These are phyloP conservation scores for Chloebia gouldiae DNA, from an alignment of 2,113 vertebrate genomes.

Conservation along the genomic window DNA sequence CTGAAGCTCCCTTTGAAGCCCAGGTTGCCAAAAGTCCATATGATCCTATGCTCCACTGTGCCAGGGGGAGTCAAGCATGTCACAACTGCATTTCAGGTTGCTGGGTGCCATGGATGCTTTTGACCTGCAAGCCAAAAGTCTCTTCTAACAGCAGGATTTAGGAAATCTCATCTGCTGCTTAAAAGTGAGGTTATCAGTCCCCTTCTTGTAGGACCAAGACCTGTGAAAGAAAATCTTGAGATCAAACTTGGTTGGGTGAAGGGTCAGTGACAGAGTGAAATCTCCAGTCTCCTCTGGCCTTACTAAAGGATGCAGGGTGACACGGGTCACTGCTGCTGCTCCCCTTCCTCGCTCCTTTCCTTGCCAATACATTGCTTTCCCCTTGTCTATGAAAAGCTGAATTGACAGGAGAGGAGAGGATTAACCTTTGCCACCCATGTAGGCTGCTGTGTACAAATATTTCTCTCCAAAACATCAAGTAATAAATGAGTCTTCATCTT, in stretches of 20 bases:
- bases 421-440: slow-evolving; percentile 48
- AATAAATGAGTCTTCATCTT: slow-evolving; percentile 57
- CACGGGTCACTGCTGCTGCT: neutral
- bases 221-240: neutral
- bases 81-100: neutral
- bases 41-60: neutral
- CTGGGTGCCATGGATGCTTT: neutral
- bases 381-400: neutral
- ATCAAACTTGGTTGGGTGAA: neutral
- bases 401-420: slow-evolving; percentile 36
- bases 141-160: neutral
- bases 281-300: neutral
- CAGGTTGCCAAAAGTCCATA: neutral
- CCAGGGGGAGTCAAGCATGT: neutral
- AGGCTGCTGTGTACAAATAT: slow-evolving; percentile 18
- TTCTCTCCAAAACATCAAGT: slow-evolving; percentile 44
- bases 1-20: neutral
- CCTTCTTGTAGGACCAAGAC: neutral
- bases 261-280: neutral
- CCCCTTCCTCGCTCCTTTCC: neutral
- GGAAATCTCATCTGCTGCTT: neutral
- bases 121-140: neutral
- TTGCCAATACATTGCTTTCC: neutral
- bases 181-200: neutral
- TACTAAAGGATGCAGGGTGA: neutral